These are phyloP conservation scores for Enhydra lutris DNA, from an alignment of 2,113 vertebrate species.

Conservation along the genomic window DNA sequence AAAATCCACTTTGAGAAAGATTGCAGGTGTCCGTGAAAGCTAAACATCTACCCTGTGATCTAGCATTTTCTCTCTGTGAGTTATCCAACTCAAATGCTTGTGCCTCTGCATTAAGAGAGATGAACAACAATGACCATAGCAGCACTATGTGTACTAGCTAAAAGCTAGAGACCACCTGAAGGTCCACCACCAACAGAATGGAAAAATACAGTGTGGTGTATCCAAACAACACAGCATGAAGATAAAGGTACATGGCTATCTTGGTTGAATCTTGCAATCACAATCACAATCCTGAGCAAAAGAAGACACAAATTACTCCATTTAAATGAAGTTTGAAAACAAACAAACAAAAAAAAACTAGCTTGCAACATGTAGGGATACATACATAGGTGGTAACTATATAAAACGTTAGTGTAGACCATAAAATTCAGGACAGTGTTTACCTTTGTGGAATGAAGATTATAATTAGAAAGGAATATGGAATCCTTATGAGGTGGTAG, in stretches of 20 bases:
- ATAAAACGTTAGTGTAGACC: not conserved
- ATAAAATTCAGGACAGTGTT: not conserved
- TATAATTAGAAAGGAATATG: not conserved
- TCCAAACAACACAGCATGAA: not conserved
- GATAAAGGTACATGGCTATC: not conserved
- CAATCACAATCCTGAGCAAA: not conserved
- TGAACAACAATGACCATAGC: not conserved
- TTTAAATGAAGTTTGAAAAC: not conserved
- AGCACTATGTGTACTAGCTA: fast-evolving
- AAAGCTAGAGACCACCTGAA: not conserved
- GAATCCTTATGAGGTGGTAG: not conserved
- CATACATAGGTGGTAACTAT: not conserved
- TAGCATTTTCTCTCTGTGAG: not conserved
- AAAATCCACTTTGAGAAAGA: not conserved
- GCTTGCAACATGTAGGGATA: not conserved
- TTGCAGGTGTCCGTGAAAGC: not conserved
- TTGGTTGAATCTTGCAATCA: not conserved
- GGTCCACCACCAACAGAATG: not conserved
- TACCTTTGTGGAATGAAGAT: not conserved
- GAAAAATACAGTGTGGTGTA: not conserved
- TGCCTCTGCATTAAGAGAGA: not conserved
- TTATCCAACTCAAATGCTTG: not conserved
- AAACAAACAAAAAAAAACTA: not conserved
- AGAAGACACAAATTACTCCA: not conserved
- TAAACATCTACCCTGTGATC: not conserved